Evolutionary conservation across 2,888 invertebrate species (phyloP).

Genomic region (Pterobdella sp.): DNA sequence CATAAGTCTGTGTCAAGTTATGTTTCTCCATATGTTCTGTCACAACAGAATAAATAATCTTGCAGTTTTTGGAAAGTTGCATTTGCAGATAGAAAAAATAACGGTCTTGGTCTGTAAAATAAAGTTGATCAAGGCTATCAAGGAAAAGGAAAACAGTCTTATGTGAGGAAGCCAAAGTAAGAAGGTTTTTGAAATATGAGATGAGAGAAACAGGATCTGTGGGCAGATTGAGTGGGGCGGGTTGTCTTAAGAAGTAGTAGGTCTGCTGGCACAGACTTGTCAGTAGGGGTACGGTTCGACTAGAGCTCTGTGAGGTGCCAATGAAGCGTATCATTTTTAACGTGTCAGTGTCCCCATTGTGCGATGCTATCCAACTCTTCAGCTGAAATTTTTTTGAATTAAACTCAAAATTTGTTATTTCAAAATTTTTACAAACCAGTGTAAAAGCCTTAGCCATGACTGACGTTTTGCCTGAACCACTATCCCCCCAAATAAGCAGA

Average conservation of each 20-base stretch:
- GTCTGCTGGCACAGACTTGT: conserved; percentile 85
- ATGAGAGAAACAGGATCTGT: conserved; percentile 90
- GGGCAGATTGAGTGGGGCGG: conserved; percentile 69
- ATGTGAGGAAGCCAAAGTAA: conserved; percentile 56
- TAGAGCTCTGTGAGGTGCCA: conserved; percentile 93
- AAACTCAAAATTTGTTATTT: not conserved
- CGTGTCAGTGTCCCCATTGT: conserved; percentile 9
- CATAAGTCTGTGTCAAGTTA: conserved; percentile 14
- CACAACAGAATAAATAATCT: conserved; percentile 63
- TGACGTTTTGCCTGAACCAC: conserved; percentile 96
- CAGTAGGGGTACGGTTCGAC: conserved; percentile 82
- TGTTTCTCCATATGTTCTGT: conserved; percentile 54
- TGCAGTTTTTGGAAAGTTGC: conserved; percentile 75
- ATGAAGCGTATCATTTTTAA: conserved; percentile 58
- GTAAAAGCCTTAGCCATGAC: conserved; percentile 80
- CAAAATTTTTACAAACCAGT: conserved; percentile 40
- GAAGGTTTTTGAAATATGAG: conserved; percentile 85
- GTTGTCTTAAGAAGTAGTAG: conserved; percentile 53
- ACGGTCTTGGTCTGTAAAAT: conserved; percentile 84
- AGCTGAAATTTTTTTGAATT: conserved; percentile 17
- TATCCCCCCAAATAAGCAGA: conserved; percentile 82
- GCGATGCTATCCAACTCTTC: conserved; percentile 18
- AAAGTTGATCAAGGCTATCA: conserved; percentile 93
- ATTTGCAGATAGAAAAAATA: conserved; percentile 93
- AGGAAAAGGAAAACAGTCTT: conserved; percentile 79